Percentiles rank a stretch among this genome's conserved stretches.
Evolutionary conservation across 2,113 vertebrate species (phyloP).

Genomic region (Nicator chloris): DNA sequence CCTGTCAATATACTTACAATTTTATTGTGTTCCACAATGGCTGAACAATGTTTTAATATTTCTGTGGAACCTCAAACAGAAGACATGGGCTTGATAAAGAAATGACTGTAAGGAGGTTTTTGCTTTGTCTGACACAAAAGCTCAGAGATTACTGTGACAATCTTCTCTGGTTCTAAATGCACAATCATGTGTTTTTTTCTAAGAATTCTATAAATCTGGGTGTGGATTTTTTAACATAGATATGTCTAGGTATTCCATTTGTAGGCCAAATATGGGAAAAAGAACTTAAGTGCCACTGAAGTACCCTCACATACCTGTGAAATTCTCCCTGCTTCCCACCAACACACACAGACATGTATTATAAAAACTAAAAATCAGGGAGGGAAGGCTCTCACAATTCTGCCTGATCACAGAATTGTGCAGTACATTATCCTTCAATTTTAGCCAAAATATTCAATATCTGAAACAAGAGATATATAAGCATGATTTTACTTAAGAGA

Average conservation of each 20-base stretch:
- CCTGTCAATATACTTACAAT: background rate
- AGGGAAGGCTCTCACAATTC: background rate
- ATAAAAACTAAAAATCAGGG: background rate
- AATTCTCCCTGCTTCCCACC: background rate
- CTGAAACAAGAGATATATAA: background rate
- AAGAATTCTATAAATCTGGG: background rate
- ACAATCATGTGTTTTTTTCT: background rate
- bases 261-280: background rate
- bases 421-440: background rate
- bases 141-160: background rate
- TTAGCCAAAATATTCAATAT: background rate
- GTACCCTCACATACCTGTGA: background rate
- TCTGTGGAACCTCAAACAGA: background rate
- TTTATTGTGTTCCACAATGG: background rate
- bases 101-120: background rate
- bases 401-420: background rate
- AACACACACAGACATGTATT: rapidly evolving
- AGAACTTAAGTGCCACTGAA: background rate
- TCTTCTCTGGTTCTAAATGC: background rate
- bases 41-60: background rate
- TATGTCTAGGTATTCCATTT: background rate
- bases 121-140: background rate
- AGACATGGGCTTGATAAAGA: background rate
- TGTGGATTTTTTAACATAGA: background rate
- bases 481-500: background rate